Conservation (phyloP, 1,140 invertebrate species). For the Drosophila bifasciata region DNA sequence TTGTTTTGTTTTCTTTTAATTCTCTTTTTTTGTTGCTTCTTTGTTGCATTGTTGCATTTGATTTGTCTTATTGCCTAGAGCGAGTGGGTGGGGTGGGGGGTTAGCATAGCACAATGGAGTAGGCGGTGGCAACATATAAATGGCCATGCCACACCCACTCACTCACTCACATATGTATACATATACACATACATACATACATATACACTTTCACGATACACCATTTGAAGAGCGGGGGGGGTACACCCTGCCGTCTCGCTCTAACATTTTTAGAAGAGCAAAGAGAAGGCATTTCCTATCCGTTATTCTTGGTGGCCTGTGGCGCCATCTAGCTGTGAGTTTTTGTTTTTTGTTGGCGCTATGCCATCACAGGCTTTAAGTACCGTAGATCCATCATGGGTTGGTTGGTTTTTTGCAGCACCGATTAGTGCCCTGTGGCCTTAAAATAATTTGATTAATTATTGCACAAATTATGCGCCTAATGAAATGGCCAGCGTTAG, state of each 20-base stretch:
- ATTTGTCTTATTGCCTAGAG: slow-evolving; percentile 53
- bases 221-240: neutral
- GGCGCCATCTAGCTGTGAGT: slow-evolving; percentile 8
- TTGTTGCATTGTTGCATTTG: slow-evolving; percentile 56
- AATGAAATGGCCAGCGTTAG: slow-evolving; percentile 62
- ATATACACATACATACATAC: neutral
- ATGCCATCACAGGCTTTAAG: no score
- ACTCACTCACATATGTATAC: slow-evolving; percentile 1
- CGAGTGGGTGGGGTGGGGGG: slow-evolving; percentile 5
- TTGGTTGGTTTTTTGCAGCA: slow-evolving; percentile 11
- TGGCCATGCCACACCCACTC: slow-evolving; percentile 62
- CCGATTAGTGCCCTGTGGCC: slow-evolving; percentile 38
- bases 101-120: neutral
- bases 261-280: neutral
- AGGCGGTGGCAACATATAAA: slow-evolving; percentile 5
- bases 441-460: slow-evolving; percentile 76
- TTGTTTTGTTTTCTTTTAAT: slow-evolving; percentile 21
- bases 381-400: no score
- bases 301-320: neutral
- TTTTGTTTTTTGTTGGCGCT: no score
- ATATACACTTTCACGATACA: no score
- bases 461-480: slow-evolving; percentile 71
- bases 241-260: slow-evolving; percentile 46
- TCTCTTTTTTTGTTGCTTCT: slow-evolving; percentile 22
- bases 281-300: slow-evolving; percentile 2